Base-by-base conservation (phyloP, 2,888 invertebrate genomes). In the Mythimna impura region DNA sequence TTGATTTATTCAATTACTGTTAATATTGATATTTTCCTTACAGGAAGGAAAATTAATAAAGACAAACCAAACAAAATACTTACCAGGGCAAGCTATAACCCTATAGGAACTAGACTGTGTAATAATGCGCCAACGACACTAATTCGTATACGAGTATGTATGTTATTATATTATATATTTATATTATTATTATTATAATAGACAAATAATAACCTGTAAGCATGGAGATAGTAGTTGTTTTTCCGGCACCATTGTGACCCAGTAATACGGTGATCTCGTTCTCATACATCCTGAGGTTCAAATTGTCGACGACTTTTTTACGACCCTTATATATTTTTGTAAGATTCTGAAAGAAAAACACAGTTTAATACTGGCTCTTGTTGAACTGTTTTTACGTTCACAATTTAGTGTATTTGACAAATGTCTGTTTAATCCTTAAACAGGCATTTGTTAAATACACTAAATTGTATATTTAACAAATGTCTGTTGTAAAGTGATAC, bases 191-290 rank as follows among this genome's bases (percentile, higher is more conserved):
- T n/a, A n/a, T n/a, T n/a, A 61, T 12, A 70, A 47, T 22, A 43
- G 12, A 60, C 67, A 14, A 50, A 60, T 61, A 75, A 64, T 88
- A 89, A 97, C 97, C 99, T 71, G 99, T 99, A 62, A 99, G 94
- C 97, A 99, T 99, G 0, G 98, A 98, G 97, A 99, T 99, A 0
- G 99, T 99, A 0, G 99, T 99, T 0, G 99, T 99, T 96, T 99
- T 99, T 20, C 99, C 99, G 61, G 99, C 99, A 10, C 99, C 99
- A 89, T 98, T 99, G 89, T 96, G 96, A 58, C 96, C 96, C 71
- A 96, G 87, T 82, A 96, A 90, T 73, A 98, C 98, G 4, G 99
- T 99, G 80, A 99, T 99, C 95, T 99, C 99, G 83, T 98, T 98
- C 91, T 98, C 98, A 90, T 98, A 99, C 97, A 99, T 97, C 89